Evolutionary conservation across 2,113 vertebrate genomes (phyloP).

Genomic region (Gorsachius goisagi): DNA sequence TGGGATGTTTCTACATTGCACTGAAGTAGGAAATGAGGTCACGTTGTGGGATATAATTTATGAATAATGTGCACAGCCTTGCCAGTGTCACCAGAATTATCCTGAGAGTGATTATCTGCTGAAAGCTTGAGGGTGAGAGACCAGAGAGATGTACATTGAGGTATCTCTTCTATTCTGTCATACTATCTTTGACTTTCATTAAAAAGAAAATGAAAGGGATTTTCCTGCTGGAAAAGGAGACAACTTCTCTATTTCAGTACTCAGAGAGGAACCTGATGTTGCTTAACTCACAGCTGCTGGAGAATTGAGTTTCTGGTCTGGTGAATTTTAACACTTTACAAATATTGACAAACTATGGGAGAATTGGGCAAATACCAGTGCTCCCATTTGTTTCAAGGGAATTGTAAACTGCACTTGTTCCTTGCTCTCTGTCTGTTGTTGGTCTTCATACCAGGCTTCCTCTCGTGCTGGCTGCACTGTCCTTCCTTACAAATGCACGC

Average conservation of each 20-base stretch:
- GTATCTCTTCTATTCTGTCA: background rate
- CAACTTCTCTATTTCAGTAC: background rate
- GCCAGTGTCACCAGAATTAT: background rate
- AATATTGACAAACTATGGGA: background rate
- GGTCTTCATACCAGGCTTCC: background rate
- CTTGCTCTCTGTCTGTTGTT: background rate
- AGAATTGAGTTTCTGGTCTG: conserved; percentile 14
- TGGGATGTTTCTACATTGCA: background rate
- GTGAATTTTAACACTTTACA: conserved; percentile 32
- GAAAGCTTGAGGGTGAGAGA: background rate
- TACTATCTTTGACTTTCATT: background rate
- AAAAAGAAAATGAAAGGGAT: background rate
- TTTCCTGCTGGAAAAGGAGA: background rate
- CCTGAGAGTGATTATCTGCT: background rate
- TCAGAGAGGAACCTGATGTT: background rate
- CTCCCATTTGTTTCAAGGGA: background rate
- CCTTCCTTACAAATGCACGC: background rate
- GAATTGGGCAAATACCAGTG: background rate
- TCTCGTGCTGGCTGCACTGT: background rate
- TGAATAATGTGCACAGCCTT: background rate
- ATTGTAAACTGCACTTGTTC: background rate
- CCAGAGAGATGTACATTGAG: background rate
- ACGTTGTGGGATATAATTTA: background rate
- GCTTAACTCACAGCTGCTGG: background rate
- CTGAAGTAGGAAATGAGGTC: background rate